Percentiles rank a stretch among this genome's conserved stretches.
Evolutionary conservation across 2,888 invertebrate genomes (phyloP).

Genomic region (Branchellion lobata): DNA sequence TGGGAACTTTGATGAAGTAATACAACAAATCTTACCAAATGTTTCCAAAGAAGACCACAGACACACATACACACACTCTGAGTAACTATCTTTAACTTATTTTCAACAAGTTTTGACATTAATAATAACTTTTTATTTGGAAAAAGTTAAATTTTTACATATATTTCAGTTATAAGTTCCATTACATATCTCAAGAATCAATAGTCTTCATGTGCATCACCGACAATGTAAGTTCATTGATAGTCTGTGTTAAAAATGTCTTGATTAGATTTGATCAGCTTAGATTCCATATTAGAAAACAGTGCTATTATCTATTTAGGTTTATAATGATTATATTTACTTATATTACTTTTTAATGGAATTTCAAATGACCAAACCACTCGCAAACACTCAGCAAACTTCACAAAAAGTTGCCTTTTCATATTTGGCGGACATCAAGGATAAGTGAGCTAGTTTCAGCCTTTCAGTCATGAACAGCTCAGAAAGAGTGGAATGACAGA

Average conservation of each 20-base stretch:
- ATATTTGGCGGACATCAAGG: too few species aligned
- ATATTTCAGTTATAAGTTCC: neutral
- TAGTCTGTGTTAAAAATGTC: neutral
- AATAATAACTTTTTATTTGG: neutral
- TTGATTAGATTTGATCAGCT: too few species aligned
- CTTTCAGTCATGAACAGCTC: too few species aligned
- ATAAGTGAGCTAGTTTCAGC: too few species aligned
- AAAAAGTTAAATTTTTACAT: neutral
- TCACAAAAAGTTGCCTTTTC: too few species aligned
- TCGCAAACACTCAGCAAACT: too few species aligned
- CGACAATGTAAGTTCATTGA: neutral
- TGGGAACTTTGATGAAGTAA: neutral
- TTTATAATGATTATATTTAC: too few species aligned
- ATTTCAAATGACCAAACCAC: too few species aligned
- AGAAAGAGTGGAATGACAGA: too few species aligned
- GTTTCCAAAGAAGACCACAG: neutral
- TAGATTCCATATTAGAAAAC: too few species aligned
- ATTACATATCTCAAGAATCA: neutral
- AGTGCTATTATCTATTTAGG: too few species aligned
- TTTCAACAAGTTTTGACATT: neutral
- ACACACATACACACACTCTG: neutral
- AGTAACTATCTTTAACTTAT: neutral
- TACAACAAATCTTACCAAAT: conserved; percentile 2
- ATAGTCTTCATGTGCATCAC: neutral
- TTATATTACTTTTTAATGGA: too few species aligned